A percentile compares a stretch with the other conserved stretches of the same genome.
Conservation (phyloP, 2,113 vertebrate genomes). For the Cephalophus harveyi region DNA sequence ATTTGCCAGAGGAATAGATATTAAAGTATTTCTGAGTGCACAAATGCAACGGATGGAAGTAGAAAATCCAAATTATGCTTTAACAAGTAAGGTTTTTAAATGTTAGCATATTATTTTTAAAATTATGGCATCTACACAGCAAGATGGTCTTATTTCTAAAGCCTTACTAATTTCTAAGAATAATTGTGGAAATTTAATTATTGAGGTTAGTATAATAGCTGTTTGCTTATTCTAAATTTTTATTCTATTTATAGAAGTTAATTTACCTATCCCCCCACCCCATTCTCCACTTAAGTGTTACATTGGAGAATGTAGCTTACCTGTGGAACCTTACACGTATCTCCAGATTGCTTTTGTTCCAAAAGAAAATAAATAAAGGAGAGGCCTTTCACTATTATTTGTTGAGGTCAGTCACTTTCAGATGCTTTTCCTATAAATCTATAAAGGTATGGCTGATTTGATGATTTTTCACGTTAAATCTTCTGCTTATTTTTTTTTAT, state of each 20-base stretch:
- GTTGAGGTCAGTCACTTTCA: constrained; percentile 11
- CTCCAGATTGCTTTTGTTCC: constrained; percentile 15
- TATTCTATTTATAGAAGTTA: background rate
- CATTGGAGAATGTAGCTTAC: background rate
- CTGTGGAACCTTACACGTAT: background rate
- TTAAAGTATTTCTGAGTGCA: constrained; percentile 96
- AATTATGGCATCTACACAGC: background rate
- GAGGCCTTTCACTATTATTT: background rate
- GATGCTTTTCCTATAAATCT: background rate
- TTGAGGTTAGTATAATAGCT: background rate
- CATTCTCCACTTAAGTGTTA: background rate
- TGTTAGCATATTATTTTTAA: background rate
- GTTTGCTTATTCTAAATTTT: constrained; percentile 12
- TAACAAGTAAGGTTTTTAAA: constrained; percentile 90
- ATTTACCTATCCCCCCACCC: background rate
- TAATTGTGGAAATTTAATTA: background rate
- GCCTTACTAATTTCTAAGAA: background rate
- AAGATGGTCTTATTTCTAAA: background rate
- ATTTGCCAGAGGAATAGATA: constrained; percentile 94
- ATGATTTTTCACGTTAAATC: background rate
- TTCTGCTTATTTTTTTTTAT: background rate
- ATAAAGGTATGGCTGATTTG: background rate
- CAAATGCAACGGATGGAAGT: constrained; percentile 97
- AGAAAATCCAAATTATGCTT: constrained; percentile 97
- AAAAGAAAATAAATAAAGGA: background rate